phyloP scores from a whole-genome alignment of 2,113 vertebrate genomes.

The Coregonus clupeaformis region DNA sequence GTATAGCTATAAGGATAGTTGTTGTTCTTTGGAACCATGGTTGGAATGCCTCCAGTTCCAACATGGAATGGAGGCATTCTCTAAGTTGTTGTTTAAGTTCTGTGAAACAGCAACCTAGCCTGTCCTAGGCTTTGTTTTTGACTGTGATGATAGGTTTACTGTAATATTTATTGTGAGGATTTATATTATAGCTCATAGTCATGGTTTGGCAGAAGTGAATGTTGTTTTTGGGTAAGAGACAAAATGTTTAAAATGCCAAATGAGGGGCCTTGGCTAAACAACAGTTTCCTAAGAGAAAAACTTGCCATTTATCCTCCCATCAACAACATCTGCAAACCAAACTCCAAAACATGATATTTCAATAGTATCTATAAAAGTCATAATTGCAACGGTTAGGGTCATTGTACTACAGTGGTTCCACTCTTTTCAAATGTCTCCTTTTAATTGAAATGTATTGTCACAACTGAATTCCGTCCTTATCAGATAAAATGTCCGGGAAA shows the following conservation, averaged over 20 bases:
- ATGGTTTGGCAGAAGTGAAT: conserved; percentile 47
- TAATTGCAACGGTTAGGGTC: conserved; percentile 8
- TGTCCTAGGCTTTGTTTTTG: conserved; percentile 13
- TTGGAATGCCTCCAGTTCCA: not conserved
- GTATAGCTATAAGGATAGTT: conserved; percentile 21
- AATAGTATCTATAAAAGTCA: not conserved
- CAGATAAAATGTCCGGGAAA: conserved; percentile 28
- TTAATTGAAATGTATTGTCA: conserved; percentile 35
- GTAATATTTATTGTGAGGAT: conserved; percentile 53
- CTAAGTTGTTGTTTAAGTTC: too few relatives aligned
- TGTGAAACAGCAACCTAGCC: too few relatives aligned
- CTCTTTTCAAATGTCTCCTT: not conserved
- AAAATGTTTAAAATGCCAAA: conserved; percentile 38
- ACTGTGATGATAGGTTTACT: conserved; percentile 6
- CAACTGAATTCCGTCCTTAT: conserved; percentile 27
- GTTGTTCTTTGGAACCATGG: not conserved
- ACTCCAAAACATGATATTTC: not conserved
- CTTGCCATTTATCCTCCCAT: conserved; percentile 9
- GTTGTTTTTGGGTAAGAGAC: too few relatives aligned
- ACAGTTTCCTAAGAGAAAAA: too few relatives aligned
- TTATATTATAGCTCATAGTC: conserved; percentile 56
- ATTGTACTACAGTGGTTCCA: too few relatives aligned
- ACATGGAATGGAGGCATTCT: too few relatives aligned
- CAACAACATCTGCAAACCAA: not conserved
- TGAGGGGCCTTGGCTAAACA: not conserved